Base-by-base conservation (phyloP, 2,797 vertebrate genomes). In the Esox masquinongy region DNA sequence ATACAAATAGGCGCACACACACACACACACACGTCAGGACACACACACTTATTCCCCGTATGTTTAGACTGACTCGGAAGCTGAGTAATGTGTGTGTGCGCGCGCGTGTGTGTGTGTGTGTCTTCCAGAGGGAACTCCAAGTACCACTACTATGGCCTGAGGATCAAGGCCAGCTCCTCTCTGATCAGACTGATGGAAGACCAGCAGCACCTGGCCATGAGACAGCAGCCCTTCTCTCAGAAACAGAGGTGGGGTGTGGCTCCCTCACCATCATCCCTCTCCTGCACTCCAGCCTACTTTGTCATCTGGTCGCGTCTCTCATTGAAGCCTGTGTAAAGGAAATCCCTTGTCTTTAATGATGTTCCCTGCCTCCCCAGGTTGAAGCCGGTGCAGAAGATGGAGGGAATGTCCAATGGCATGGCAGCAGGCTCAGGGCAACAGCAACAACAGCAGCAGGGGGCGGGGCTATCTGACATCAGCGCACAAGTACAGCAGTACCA, bases 401-500 rank as follows among this genome's bases (percentile, higher is more conserved):
- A 98, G 84, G 96, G 96, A 71, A 95, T 98, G 95, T 96, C 95
- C 82, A 97, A 98, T 1, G 96, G 96, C 6, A 96, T 96, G 76
- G 93, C 94, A 0, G 90, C 94, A 78, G 96, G 94, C 75, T 89
- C 88, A 0, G 95, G 95, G 15, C 95, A 95, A 78, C 96, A 96
- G 90, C 94, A 94, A 78, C 96, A 96, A 88, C 94, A 94, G 79
- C 96, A 96, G 88, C 94, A 94, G 81, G 88, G 92, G 0, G 85
- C 95, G 0, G 95, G 96, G 1, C 94, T 97, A 19, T 94, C 96
- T 1, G 97, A 98, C 89, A 98, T 98, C 94, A 97, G 96, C 71
- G 94, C 95, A 49, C 97, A 99, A 90, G 97, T 98, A 66, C 97
- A 98, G 86, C 97, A 98, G 89, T 98, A 98, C 92, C 97, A 99